These are phyloP conservation scores for Nixonia krombeini DNA, from an alignment of 1,140 invertebrate genomes.

Conservation along the genomic window DNA sequence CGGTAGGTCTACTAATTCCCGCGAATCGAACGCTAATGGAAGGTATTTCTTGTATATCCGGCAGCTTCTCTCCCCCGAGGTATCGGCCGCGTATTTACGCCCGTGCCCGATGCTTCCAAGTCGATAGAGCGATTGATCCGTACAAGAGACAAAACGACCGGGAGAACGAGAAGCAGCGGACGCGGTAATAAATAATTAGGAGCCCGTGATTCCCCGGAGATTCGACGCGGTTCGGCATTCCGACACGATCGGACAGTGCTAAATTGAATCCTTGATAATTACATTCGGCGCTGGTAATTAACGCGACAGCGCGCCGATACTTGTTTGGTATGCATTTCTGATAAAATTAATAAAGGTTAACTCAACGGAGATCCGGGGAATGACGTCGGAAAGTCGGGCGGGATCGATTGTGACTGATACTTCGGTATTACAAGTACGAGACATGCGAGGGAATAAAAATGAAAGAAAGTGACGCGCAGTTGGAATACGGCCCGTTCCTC, in stretches of 20 bases:
- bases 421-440: constrained; percentile 4
- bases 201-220: constrained; percentile 21
- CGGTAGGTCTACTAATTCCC: too few relatives aligned
- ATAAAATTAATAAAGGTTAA: constrained; percentile 37
- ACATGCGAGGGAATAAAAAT: not conserved
- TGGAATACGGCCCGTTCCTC: too few relatives aligned
- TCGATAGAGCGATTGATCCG: constrained; percentile 42
- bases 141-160: constrained; percentile 14
- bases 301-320: constrained; percentile 29
- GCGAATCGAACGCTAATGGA: too few relatives aligned
- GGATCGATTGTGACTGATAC: constrained; percentile 22
- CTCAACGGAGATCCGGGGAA: constrained; percentile 9
- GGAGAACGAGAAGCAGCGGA: constrained; percentile 26
- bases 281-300: constrained; percentile 42
- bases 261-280: constrained; percentile 46
- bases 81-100: too few relatives aligned
- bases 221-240: constrained; percentile 22
- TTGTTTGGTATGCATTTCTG: constrained; percentile 29
- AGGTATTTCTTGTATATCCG: too few relatives aligned
- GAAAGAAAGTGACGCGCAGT: not conserved
- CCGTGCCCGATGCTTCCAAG: constrained; percentile 25
- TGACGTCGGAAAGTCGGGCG: constrained; percentile 1
- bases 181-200: constrained; percentile 44
- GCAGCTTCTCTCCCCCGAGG: too few relatives aligned
- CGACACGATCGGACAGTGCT: constrained; percentile 38